Evolutionary conservation across 2,888 invertebrate species (phyloP).

Genomic region (Bhutanitis thaidina): DNA sequence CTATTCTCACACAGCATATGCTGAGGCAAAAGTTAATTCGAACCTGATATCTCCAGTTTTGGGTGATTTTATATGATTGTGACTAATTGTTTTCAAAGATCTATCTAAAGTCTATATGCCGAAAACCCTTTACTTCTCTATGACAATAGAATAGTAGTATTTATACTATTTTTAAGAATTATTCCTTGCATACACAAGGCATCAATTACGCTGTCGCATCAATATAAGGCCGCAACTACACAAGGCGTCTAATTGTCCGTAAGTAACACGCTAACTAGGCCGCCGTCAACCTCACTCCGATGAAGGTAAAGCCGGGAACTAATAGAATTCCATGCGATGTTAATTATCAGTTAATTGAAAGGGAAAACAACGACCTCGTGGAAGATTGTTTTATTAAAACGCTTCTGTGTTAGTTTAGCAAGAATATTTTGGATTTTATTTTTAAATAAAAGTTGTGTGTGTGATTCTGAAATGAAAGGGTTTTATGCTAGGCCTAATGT

Average conservation of each 20-base stretch:
- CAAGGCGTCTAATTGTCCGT: constrained; percentile 54
- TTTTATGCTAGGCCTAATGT: too few relatives aligned
- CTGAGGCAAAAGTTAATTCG: too few relatives aligned
- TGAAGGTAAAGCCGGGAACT: constrained; percentile 28
- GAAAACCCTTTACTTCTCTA: too few relatives aligned
- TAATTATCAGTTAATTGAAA: constrained; percentile 44
- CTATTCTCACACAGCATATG: too few relatives aligned
- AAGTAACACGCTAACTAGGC: constrained; percentile 61
- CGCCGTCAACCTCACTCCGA: constrained; percentile 38
- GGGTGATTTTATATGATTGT: too few relatives aligned
- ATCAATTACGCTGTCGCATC: constrained; percentile 19
- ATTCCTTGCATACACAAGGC: constrained; percentile 19
- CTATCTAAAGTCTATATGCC: too few relatives aligned
- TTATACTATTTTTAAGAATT: constrained; percentile 2
- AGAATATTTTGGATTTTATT: too few relatives aligned
- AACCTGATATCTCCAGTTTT: too few relatives aligned
- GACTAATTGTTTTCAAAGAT: too few relatives aligned
- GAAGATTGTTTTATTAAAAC: constrained; percentile 20
- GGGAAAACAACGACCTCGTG: constrained; percentile 31
- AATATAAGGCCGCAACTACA: constrained; percentile 10
- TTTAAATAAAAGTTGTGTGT: too few relatives aligned
- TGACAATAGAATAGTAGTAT: too few relatives aligned
- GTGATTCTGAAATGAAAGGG: too few relatives aligned
- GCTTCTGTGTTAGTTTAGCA: neutral
- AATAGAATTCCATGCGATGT: constrained; percentile 31